Evolutionary conservation across 64 coral and sea anemone genomes (phyloP), one percentile per base, ranked within the genome.

Genomic region (Cladopsammia gracilis): DNA sequence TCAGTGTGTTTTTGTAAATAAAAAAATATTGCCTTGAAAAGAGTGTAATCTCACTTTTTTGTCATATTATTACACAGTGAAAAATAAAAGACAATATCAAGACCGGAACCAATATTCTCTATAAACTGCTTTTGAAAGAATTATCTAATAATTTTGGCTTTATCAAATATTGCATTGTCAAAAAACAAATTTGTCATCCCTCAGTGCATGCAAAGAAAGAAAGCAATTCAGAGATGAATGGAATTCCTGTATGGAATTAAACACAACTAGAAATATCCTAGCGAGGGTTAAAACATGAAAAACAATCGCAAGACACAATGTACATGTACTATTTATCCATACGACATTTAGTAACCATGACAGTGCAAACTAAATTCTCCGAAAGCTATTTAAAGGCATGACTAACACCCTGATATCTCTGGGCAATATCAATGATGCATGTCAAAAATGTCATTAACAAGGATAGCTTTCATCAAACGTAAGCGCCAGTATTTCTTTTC

Each of bases 391-490:
- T 58, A 15, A 42, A 54, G 76, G 4, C 51, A 58, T 79, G 76
- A 79, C 76, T 4, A 60, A 79, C 53, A 43, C 34, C 74, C 54
- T 11, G 54, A 56, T n/a, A 53, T 10, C 22, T 24, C 22, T 7
- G 9, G 10, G 52, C 76, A 79, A 79, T 79, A 79, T 79, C 12
- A 79, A 79, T 79, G 23, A 79, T 79, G 22, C 54, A 79, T 79
- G 54, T 14, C 51, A 79, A 78, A 77, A 58, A 79, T 58, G 76
- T 23, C 10, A 58, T 79, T 59, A 79, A 57, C 53, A 15, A 10
- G 51, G 0, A 58, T 54, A 6, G 53, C 22, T 59, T 7, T 4
- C 53, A 34, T 22, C 54, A 79, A 79, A 79, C 24, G 25, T 6
- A 59, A 58, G 52, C 10, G 1, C 18, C 13, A 34, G 65, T 23